Conservation (phyloP, 2,797 vertebrate genomes). For the Bovichtus variegatus region DNA sequence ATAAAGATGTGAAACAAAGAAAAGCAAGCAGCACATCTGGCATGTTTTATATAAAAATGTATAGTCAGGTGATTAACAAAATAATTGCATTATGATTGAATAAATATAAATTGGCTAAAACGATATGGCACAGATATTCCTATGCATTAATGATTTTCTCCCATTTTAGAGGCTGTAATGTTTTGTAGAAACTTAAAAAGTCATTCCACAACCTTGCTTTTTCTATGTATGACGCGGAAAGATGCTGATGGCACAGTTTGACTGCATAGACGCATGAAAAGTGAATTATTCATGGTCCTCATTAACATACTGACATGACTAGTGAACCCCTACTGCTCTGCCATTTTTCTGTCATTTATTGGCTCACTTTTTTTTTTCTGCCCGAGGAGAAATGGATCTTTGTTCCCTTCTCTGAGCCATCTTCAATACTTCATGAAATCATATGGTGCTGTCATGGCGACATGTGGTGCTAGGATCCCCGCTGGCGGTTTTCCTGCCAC, state of each 20-base stretch:
- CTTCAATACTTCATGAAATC: slow-evolving; percentile 80
- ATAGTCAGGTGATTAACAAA: neutral
- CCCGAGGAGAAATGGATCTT: slow-evolving; percentile 42
- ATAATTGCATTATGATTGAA: neutral
- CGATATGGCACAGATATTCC: neutral
- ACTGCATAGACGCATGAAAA: neutral
- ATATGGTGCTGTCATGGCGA: slow-evolving; percentile 71
- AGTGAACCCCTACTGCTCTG: slow-evolving; percentile 36
- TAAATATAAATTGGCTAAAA: neutral
- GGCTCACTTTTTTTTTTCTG: slow-evolving; percentile 11
- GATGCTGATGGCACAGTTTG: slow-evolving; percentile 21
- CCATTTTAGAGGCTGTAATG: neutral
- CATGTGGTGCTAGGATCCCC: slow-evolving; percentile 60
- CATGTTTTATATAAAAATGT: neutral
- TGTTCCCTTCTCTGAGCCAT: slow-evolving; percentile 54
- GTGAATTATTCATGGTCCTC: slow-evolving; percentile 65
- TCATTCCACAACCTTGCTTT: neutral
- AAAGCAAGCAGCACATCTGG: neutral
- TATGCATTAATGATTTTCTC: neutral
- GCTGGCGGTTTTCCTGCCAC: slow-evolving; percentile 33
- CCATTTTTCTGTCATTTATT: slow-evolving; percentile 37
- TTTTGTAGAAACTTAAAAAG: slow-evolving; percentile 1
- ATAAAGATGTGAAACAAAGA: neutral
- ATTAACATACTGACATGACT: slow-evolving; percentile 58
- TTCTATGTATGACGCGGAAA: neutral